Conservation (phyloP, 2,113 vertebrate genomes). For the Sinosuthora webbiana region DNA sequence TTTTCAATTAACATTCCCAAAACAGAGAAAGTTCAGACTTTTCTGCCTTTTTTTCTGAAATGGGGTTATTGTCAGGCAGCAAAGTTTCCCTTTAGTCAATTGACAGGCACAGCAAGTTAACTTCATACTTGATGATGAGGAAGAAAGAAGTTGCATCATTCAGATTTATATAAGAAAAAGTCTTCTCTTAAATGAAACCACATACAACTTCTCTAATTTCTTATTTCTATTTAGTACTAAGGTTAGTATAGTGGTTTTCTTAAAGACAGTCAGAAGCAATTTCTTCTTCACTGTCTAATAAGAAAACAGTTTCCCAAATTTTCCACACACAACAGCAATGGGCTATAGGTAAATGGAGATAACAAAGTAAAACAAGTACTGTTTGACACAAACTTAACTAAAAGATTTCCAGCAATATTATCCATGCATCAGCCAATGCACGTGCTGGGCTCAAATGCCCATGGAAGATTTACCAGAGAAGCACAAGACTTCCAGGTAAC, state of each 20-base stretch:
- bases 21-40: not conserved
- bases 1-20: not conserved
- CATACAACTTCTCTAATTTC: not conserved
- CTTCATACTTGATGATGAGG: not conserved
- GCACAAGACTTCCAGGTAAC: not conserved
- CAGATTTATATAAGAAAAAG: not conserved
- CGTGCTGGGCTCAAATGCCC: not conserved
- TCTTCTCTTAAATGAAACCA: not conserved
- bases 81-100: not conserved
- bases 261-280: not conserved
- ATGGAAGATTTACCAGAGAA: not conserved
- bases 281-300: not conserved
- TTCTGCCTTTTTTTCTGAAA: not conserved
- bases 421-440: not conserved
- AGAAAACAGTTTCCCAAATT: not conserved
- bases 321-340: not conserved
- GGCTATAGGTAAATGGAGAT: not conserved
- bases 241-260: not conserved
- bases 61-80: not conserved
- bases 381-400: accelerated
- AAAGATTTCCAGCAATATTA: not conserved
- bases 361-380: not conserved
- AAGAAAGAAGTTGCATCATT: not conserved
- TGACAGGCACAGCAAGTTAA: not conserved
- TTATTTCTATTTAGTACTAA: not conserved